Conservation (phyloP, 2,888 invertebrate genomes). For the Syritta pipiens region DNA sequence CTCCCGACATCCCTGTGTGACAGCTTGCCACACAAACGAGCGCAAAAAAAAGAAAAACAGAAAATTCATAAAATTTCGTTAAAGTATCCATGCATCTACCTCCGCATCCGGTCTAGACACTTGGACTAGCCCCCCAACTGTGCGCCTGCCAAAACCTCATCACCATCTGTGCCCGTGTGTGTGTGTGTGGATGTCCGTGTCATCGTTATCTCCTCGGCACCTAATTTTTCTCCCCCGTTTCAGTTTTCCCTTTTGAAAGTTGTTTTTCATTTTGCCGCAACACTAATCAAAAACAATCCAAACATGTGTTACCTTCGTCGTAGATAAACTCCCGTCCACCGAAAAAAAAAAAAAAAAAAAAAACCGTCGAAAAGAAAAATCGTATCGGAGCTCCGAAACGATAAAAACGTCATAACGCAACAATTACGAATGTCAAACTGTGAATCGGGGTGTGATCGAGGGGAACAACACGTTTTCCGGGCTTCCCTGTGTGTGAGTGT, state of each 20-base stretch:
- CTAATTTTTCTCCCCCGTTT: slow-evolving; percentile 14
- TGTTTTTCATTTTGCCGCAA: slow-evolving; percentile 58
- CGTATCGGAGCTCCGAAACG: slow-evolving; percentile 29
- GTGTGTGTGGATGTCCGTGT: background rate
- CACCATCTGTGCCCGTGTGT: background rate
- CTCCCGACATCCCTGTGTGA: too few species aligned
- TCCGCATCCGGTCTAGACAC: slow-evolving; percentile 51
- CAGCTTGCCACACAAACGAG: too few species aligned
- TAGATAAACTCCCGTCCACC: background rate
- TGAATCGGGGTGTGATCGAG: slow-evolving; percentile 35
- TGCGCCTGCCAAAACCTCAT: background rate
- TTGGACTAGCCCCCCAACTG: slow-evolving; percentile 8
- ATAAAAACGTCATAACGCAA: slow-evolving; percentile 65
- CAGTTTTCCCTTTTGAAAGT: slow-evolving; percentile 17
- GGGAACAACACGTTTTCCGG: slow-evolving; percentile 17
- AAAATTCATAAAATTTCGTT: too few species aligned
- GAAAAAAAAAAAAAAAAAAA: slow-evolving; percentile 12
- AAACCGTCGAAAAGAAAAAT: too few species aligned
- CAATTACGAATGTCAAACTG: slow-evolving; percentile 63
- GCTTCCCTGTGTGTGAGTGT: background rate
- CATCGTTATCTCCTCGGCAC: slow-evolving; percentile 24
- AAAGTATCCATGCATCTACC: slow-evolving; percentile 1
- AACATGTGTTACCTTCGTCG: slow-evolving; percentile 50
- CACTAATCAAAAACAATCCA: slow-evolving; percentile 64
- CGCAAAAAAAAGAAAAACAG: too few species aligned